These are phyloP conservation scores for Meteorus sp. DNA, from an alignment of 1,140 invertebrate species.

Conservation along the genomic window DNA sequence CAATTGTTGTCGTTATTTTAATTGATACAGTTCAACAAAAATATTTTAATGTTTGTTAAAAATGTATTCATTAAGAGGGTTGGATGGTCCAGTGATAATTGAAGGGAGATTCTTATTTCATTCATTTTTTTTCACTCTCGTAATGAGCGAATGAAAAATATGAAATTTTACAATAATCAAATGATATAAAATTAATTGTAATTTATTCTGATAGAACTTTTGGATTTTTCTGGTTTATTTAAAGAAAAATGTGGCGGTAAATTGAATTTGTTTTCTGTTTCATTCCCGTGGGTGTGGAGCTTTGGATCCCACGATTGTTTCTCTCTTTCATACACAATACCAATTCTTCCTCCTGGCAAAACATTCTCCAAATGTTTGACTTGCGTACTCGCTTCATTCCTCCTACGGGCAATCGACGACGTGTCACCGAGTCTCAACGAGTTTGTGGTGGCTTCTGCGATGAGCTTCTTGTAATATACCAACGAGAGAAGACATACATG, in stretches of 20 bases:
- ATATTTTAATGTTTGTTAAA: too few species aligned
- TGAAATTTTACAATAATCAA: too few species aligned
- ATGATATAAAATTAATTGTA: background rate
- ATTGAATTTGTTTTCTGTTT: background rate
- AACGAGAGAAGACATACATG: too few species aligned
- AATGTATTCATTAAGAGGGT: too few species aligned
- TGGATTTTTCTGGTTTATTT: background rate
- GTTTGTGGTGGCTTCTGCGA: conserved; percentile 2
- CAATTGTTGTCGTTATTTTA: too few species aligned
- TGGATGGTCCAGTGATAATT: too few species aligned
- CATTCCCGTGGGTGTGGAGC: conserved; percentile 1
- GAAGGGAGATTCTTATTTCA: too few species aligned
- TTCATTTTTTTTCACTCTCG: too few species aligned
- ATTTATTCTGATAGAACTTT: too few species aligned
- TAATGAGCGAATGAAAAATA: too few species aligned
- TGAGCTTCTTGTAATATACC: conserved; percentile 15
- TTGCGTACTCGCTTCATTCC: conserved; percentile 1
- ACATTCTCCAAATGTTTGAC: conserved; percentile 26
- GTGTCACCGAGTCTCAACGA: conserved; percentile 9
- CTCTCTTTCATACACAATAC: conserved; percentile 4
- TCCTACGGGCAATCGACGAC: conserved; percentile 4
- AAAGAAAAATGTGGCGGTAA: background rate
- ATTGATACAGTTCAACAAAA: too few species aligned
- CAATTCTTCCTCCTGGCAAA: conserved; percentile 11
- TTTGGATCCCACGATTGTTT: background rate